Conservation (phyloP, 2,113 vertebrate species). For the Pteropus alecto region DNA sequence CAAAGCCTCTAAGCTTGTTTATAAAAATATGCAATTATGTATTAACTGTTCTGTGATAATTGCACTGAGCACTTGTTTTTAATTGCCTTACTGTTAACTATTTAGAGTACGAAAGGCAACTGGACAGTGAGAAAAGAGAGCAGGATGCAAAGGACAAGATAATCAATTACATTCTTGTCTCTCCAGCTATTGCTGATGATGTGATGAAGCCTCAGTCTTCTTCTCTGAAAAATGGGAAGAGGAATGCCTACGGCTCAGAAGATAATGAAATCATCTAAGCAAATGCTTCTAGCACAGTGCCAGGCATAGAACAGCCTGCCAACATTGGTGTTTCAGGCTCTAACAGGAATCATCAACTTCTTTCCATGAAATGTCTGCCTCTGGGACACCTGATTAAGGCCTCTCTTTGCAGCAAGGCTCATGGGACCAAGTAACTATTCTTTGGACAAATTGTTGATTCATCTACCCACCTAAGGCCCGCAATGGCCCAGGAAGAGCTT, state of each 20-base stretch:
- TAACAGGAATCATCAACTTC: neutral
- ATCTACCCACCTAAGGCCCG: neutral
- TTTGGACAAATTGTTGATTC: neutral
- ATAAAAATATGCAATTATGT: conserved; percentile 75
- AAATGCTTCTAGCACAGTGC: neutral
- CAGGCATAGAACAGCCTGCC: neutral
- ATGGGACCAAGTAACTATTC: neutral
- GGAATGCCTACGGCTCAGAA: neutral
- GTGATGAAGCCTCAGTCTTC: neutral
- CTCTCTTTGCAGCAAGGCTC: neutral
- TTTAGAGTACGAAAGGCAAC: neutral
- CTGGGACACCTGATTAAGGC: neutral
- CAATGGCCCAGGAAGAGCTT: neutral
- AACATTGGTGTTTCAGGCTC: too few species aligned
- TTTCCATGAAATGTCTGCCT: neutral
- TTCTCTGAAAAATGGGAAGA: neutral
- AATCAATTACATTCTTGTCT: neutral
- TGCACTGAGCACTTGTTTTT: conserved; percentile 56
- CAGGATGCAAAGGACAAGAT: neutral
- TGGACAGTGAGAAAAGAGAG: neutral
- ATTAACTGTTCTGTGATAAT: conserved; percentile 70
- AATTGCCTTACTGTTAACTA: conserved; percentile 20
- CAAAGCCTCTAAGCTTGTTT: conserved; percentile 74
- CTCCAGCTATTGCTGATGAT: neutral
- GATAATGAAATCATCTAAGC: neutral